Base-by-base conservation (phyloP, 2,888 invertebrate genomes). In the Gasteruption jaculator region DNA sequence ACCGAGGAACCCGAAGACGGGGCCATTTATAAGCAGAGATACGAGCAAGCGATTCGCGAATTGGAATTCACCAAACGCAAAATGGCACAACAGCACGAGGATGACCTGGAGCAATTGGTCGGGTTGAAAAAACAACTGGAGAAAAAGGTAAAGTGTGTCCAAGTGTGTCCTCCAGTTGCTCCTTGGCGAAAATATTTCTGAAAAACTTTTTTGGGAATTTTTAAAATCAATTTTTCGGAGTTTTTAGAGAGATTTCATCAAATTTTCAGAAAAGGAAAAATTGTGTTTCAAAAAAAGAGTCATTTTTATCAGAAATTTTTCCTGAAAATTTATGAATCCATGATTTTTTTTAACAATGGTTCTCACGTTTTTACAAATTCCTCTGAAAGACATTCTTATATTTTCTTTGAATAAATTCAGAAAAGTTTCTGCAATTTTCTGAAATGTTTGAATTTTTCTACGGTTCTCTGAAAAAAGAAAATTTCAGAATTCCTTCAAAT, bases 61-160 rank as follows among this genome's bases (percentile, higher is more conserved):
- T 72, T 92, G 58, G 91, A 92, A 66, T 82, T 91, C 52, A 82
- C 89, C 8, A 85, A 90, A 53, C 82, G 92, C 46, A 82, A 91
- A 60, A 75, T 93, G 58, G 85, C 91, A 45, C 85, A 93, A 42
- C 91, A 94, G 63, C 92, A 93, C 62, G 92, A 94, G 64, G 94
- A 94, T 61, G 93, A 94, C 71, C 72, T 92, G 55, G 94, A 95
- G 62, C 91, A 93, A 68, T 77, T 94, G 48, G 85, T 92, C 52
- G 85, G 83, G 7, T 77, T 91, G 36, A 92, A 92, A 74, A 94
- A 94, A 66, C 91, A 91, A 68, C 76, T 94, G 46, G 94, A 95
- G 68, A 93, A 93, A 71, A 93, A 93, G 83, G 91, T 91, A 57
- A 50, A 71, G 42, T 16, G 14, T 8, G 12, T n/a, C 14, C 15